These are phyloP conservation scores for Saturnia japonica DNA, from an alignment of 2,888 invertebrate species.

Conservation along the genomic window DNA sequence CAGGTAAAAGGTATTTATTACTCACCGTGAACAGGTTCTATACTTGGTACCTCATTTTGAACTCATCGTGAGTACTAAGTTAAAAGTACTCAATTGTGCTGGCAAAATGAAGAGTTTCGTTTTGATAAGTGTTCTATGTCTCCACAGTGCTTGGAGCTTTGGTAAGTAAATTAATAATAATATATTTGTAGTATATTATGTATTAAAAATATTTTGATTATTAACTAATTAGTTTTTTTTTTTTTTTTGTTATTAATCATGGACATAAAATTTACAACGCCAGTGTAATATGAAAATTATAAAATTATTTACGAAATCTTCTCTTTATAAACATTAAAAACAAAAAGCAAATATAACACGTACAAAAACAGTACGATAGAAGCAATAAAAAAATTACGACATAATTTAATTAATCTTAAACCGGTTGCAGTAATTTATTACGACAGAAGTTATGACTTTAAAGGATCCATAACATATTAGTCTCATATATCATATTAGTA, in stretches of 20 bases:
- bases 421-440: neutral
- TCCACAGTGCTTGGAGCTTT: conserved; percentile 47
- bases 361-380: neutral
- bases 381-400: too few relatives aligned
- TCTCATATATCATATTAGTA: neutral
- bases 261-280: neutral
- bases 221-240: too few relatives aligned
- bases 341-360: neutral
- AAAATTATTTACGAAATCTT: neutral
- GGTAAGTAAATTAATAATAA: conserved; percentile 39
- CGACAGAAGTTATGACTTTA: neutral
- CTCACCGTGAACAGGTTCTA: conserved; percentile 36
- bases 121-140: conserved; percentile 48
- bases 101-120: conserved; percentile 53
- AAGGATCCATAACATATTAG: too few relatives aligned
- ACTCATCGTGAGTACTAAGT: conserved; percentile 23
- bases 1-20: conserved; percentile 31
- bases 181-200: too few relatives aligned
- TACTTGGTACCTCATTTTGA: conserved; percentile 29
- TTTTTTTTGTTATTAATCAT: too few relatives aligned
- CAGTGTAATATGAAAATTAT: neutral
- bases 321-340: neutral
- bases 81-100: conserved; percentile 25
- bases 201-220: too few relatives aligned
- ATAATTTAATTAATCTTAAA: too few relatives aligned